Evolutionary conservation across 1,140 invertebrate genomes (phyloP), one percentile per base, ranked within the genome.

Genomic region (Holcopasites calliopsidis): DNA sequence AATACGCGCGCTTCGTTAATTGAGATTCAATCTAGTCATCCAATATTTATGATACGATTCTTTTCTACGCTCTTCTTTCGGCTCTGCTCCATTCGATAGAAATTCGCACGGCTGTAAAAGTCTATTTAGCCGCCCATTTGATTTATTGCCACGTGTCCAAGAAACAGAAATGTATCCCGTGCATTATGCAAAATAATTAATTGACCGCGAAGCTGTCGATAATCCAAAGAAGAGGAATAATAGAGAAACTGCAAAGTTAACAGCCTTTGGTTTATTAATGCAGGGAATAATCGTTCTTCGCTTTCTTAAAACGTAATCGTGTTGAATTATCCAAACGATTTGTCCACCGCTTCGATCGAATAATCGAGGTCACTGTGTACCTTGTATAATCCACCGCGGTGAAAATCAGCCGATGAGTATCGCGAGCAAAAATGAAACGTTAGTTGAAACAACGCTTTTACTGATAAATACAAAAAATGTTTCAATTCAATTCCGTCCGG

Each of bases 231-330:
- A 3, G 8, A 23, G 8, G n/a, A 1, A 21, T n/a, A n/a, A n/a
- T n/a, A n/a, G n/a, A n/a, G n/a, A n/a, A n/a, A n/a, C n/a, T n/a
- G n/a, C n/a, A n/a, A n/a, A n/a, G n/a, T n/a, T n/a, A n/a, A n/a
- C 62, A 35, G 64, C 38, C 38, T 66, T 52, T 35, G 42, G 47
- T 66, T 66, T 66, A 66, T 66, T 52, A 66, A 66, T 66, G 64
- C 64, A 50, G 54, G 47, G 64, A 31, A 66, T 52, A 47, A 66
- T 66, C 60, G 60, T 64, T 64, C 64, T 13, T 66, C 64, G 64
- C 64, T 66, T 66, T 47, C 47, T 66, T 66, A 66, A 66, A 66
- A 66, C 47, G 64, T 66, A 66, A 66, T 66, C 64, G 35, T 47
- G 64, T 52, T 66, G 47, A 66, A 66, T 66, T 66, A 66, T 66